Conservation (phyloP, 1,140 invertebrate genomes). For the Eupeodes corollae region DNA sequence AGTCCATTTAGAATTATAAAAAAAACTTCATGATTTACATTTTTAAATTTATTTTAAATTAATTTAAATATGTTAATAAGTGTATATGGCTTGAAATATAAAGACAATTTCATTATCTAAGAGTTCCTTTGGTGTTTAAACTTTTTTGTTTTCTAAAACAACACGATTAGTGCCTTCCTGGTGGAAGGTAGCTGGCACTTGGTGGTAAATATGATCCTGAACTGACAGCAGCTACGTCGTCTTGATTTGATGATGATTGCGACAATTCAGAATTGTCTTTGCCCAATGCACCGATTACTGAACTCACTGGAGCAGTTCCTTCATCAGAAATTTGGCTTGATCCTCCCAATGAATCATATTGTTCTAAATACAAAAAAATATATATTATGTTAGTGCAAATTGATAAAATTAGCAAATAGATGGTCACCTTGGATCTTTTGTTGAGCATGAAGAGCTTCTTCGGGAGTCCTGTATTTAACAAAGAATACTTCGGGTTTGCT, state of each 20-base stretch:
- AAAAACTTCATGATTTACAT: no score
- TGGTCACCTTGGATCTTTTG: conserved; percentile 25
- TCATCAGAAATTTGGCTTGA: conserved; percentile 19
- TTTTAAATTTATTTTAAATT: no score
- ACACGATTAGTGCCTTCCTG: no score
- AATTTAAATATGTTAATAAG: no score
- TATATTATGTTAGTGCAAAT: neutral
- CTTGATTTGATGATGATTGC: neutral
- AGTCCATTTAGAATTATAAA: no score
- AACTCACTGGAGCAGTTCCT: conserved; percentile 18
- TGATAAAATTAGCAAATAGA: neutral
- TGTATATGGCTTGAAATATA: no score
- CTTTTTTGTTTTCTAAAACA: no score
- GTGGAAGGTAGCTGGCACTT: no score
- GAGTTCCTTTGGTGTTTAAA: no score
- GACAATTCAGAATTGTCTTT: neutral
- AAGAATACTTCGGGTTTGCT: conserved; percentile 63
- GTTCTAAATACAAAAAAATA: conserved; percentile 9
- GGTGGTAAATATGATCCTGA: neutral
- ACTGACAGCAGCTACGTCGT: neutral
- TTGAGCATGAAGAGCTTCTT: conserved; percentile 34
- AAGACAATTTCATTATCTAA: no score
- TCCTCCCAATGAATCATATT: conserved; percentile 27
- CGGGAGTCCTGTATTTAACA: conserved; percentile 58
- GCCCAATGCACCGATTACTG: conserved; percentile 16